Base-by-base conservation (phyloP, 2,113 vertebrate genomes). In the Pyrgilauda ruficollis region DNA sequence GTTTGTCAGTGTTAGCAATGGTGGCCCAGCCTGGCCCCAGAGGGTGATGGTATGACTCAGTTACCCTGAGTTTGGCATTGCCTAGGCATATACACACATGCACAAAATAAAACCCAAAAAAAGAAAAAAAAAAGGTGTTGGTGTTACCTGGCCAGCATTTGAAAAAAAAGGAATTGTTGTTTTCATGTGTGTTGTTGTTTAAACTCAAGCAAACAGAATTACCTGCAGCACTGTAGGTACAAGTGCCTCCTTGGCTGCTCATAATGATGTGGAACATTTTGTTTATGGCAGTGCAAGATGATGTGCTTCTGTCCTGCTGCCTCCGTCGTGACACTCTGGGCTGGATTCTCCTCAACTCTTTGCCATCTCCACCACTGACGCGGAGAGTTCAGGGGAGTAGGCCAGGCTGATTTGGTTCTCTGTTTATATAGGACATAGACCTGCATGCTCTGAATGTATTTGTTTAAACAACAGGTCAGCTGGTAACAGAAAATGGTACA, bases 361-460 rank as follows among this genome's bases (percentile, higher is more conserved):
- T 52, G 30, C 52, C 9, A 2, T 90, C 21, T 15, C 2, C 19
- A 7, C 30, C 11, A 4, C 22, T 28, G 16, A 30, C 0, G 0
- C 33, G 46, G 21, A 76, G 70, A 58, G 62, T 39, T 70, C 14
- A 30, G 66, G 37, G n/a, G 1, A 56, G 30, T 75, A 41, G 15
- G 10, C 20, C 2, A 4, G 59, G 50, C 50, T 9, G 10, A 0
- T 35, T n/a, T 37, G 7, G 9, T 87, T 53, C 43, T 70, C 26
- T 61, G 10, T 61, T 13, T 91, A 31, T 28, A 28, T 3, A 24
- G 49, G 75, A 76, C 16, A 7, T 41, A 35, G 2, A 44, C 22
- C 16, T 69, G 30, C 17, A 9, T 0, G 3, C 27, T 87, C 35
- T 31, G 53, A 82, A 30, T 53, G 2, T 43, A 21, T 78, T 46